Conservation (phyloP, 2,888 invertebrate genomes). For the Athalia cordata region DNA sequence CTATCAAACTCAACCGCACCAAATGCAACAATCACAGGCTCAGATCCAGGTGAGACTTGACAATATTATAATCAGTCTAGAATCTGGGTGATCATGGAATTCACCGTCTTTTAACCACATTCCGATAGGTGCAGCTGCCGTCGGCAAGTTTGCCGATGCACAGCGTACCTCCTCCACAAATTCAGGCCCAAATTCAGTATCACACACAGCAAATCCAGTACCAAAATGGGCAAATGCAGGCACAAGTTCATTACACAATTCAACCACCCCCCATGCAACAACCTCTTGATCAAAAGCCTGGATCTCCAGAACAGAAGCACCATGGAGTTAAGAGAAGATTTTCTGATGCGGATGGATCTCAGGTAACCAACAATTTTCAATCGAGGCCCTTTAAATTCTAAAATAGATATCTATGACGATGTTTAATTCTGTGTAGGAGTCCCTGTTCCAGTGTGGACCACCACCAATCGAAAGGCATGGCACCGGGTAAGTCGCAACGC, state of each 20-base stretch:
- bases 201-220: constrained; percentile 69
- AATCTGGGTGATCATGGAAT: background rate
- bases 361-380: constrained; percentile 55
- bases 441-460: constrained; percentile 66
- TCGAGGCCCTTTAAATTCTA: background rate
- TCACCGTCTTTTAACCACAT: background rate
- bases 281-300: constrained; percentile 66
- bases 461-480: constrained; percentile 68
- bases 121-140: constrained; percentile 60
- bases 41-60: constrained; percentile 63
- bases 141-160: constrained; percentile 62
- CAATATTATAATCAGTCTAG: background rate
- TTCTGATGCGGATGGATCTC: constrained; percentile 68
- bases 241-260: constrained; percentile 68
- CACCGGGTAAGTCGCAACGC: constrained; percentile 62
- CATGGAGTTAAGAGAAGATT: constrained; percentile 70
- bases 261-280: constrained; percentile 65
- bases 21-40: constrained; percentile 61
- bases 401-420: background rate
- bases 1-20: constrained; percentile 65
- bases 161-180: constrained; percentile 64
- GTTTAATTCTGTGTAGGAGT: constrained; percentile 58
- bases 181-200: constrained; percentile 69
- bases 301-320: constrained; percentile 67
- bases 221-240: constrained; percentile 70